phyloP scores from a whole-genome alignment of 1,140 invertebrate genomes.

The Stegodyphus dumicola region DNA sequence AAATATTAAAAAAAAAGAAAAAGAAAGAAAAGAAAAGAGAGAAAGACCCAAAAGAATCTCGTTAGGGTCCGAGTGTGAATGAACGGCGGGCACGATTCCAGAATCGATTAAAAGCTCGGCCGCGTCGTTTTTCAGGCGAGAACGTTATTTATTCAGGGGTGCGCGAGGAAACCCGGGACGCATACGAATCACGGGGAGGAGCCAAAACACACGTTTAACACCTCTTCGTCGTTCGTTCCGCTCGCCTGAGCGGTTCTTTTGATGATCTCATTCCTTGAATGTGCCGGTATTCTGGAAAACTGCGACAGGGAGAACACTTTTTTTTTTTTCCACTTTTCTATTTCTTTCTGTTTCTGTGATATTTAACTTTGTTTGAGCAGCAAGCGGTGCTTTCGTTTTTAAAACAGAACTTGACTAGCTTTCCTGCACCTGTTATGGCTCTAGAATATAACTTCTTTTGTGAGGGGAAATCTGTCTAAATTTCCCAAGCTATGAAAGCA shows the following conservation, averaged over 20 bases:
- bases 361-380: too few species aligned
- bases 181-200: slow-evolving; percentile 48
- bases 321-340: too few species aligned
- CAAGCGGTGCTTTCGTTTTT: too few species aligned
- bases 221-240: slow-evolving; percentile 10
- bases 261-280: slow-evolving; percentile 3
- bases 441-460: too few species aligned
- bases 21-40: slow-evolving; percentile 5
- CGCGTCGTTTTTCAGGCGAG: slow-evolving; percentile 33
- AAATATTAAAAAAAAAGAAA: background rate
- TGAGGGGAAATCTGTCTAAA: too few species aligned
- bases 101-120: slow-evolving; percentile 47
- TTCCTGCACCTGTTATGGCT: too few species aligned
- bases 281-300: too few species aligned
- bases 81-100: slow-evolving; percentile 49
- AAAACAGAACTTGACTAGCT: too few species aligned
- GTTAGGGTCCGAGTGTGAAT: slow-evolving; percentile 23
- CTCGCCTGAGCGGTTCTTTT: slow-evolving; percentile 8
- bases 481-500: too few species aligned
- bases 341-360: too few species aligned
- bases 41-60: slow-evolving; percentile 1
- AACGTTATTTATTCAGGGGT: slow-evolving; percentile 52
- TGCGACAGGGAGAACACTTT: too few species aligned
- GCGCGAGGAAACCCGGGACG: background rate
- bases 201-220: slow-evolving; percentile 48